Conservation (phyloP, 2,888 invertebrate genomes). For the Agrochola litura region DNA sequence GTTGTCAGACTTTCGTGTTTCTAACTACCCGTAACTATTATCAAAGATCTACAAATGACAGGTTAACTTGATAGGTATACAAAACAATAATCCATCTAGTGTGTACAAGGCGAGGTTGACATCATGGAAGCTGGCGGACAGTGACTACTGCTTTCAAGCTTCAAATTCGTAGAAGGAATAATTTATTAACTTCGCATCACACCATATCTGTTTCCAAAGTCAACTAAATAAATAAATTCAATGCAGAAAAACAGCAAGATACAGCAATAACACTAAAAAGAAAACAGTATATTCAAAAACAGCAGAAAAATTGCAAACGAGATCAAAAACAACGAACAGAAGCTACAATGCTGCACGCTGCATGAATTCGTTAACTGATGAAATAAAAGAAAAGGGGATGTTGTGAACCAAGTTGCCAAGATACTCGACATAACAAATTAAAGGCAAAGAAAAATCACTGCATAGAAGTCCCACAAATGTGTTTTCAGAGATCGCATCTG, state of each 20-base stretch:
- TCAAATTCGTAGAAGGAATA: not conserved
- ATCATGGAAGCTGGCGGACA: not conserved
- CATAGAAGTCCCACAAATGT: not conserved
- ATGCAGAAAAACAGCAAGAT: constrained; percentile 19
- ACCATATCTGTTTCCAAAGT: not conserved
- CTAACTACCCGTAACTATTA: not conserved
- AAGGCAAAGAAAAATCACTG: not conserved
- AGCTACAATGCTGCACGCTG: constrained; percentile 21
- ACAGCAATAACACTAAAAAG: constrained; percentile 19
- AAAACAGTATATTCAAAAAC: constrained; percentile 39
- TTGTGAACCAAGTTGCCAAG: constrained; percentile 38
- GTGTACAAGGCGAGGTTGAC: not conserved
- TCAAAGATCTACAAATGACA: not conserved
- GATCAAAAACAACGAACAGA: not conserved
- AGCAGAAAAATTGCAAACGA: constrained; percentile 26
- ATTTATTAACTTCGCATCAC: not conserved
- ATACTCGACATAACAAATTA: constrained; percentile 23
- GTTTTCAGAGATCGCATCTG: not conserved
- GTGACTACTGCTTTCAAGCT: not conserved
- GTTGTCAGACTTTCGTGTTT: not conserved
- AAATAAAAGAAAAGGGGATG: constrained; percentile 29
- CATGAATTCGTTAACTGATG: constrained; percentile 39
- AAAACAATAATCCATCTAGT: no score
- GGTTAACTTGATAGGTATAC: not conserved
- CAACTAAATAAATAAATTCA: not conserved